Conservation (phyloP, 2,113 vertebrate genomes). For the Numida meleagris region DNA sequence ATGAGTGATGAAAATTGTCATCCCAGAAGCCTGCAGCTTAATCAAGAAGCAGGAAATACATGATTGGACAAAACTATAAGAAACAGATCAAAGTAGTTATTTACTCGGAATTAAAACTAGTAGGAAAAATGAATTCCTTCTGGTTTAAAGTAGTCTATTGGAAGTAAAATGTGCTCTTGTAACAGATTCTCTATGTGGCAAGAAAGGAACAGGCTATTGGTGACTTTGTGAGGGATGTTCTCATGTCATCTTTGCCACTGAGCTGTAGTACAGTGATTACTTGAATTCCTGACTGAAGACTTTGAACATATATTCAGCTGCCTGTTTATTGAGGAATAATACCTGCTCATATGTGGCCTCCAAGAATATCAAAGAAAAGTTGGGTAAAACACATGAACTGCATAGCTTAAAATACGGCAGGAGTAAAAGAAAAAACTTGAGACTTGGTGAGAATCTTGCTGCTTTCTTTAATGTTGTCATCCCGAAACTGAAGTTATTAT, state of each 20-base stretch:
- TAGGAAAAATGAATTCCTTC: slow-evolving; percentile 16
- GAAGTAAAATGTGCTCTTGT: slow-evolving; percentile 22
- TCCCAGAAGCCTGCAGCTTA: slow-evolving; percentile 3
- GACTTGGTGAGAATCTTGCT: not conserved
- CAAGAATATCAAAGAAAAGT: not conserved
- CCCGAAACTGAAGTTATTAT: slow-evolving; percentile 55
- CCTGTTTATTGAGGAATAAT: not conserved
- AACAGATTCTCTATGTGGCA: not conserved
- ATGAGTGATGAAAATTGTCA: not conserved
- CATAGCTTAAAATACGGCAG: not conserved
- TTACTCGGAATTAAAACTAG: slow-evolving; percentile 20
- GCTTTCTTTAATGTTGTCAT: slow-evolving; percentile 55
- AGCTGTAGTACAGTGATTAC: not conserved
- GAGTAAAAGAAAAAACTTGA: slow-evolving; percentile 10
- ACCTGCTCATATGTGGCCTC: not conserved
- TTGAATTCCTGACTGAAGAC: not conserved
- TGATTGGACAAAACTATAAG: not conserved
- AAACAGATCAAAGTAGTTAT: slow-evolving; percentile 52
- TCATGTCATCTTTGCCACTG: not conserved
- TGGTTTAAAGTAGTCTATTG: slow-evolving; percentile 43
- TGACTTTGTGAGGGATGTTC: not conserved
- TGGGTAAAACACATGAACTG: not conserved
- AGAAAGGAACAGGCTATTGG: not conserved
- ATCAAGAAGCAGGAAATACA: slow-evolving; percentile 23
- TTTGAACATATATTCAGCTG: not conserved